Evolutionary conservation across 2,888 invertebrate species (phyloP), one percentile per base, ranked within the genome.

Genomic region (Drosophila sordidapex): DNA sequence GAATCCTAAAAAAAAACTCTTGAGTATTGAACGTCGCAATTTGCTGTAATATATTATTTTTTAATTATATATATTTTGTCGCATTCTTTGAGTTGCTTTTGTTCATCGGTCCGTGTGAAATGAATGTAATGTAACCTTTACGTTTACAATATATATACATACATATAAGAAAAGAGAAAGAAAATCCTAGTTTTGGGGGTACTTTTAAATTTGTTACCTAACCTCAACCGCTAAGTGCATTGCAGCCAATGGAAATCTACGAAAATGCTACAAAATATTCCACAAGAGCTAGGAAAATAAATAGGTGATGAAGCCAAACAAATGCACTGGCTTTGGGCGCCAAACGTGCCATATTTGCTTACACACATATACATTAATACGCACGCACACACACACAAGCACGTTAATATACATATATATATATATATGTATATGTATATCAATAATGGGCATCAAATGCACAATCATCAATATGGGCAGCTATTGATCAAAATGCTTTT

Each of bases 261-360:
- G n/a, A 64, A 64, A 48, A 61, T 60, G 58, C 51, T 35, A 52
- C 33, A 49, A 74, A 69, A 65, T 69, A 53, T 76, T 70, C 43
- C 65, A 68, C 63, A 76, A 65, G 59, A 60, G 54, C 35, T 27
- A 27, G 38, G 49, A 62, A 80, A 70, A 74, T 56, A 66, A 76
- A 70, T 71, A 68, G 65, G 53, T 64, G 27, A 49, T 48, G 85
- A 89, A 87, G 76, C 74, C 86, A 40, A 59, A 72, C 86, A 86
- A 88, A 79, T 86, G 90, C 60, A 27, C 54, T 52, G 62, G 63
- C 51, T 51, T 57, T 58, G 56, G 36, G 48, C 46, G 48, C 18
- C 54, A 61, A 72, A 56, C 29, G 36, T 27, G 38, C 64, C 70
- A 64, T 69, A 70, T 80, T 75, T 53, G 51, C 61, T 54, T 49